A percentile compares a stretch with the other conserved stretches of the same genome.
These are phyloP conservation scores for Caenorhabditis sp. DNA, from an alignment of 2,888 invertebrate genomes.

Conservation along the genomic window DNA sequence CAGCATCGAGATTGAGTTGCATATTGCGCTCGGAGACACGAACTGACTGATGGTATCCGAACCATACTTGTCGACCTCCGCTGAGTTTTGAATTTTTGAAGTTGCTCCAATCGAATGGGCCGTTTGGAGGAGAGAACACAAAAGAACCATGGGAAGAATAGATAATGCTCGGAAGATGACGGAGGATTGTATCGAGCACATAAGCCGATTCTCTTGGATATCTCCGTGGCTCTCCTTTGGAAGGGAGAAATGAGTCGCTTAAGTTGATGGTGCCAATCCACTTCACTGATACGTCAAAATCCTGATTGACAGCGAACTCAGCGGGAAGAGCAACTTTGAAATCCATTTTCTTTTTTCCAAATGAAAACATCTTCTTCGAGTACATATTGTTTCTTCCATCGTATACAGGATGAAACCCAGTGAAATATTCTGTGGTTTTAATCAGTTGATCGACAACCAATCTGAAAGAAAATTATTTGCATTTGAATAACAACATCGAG, in stretches of 20 bases:
- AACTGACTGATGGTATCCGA: slow-evolving; percentile 99
- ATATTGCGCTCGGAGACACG: slow-evolving; percentile 99
- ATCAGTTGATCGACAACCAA: neutral
- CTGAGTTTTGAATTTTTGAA: slow-evolving; percentile 89
- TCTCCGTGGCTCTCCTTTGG: no score
- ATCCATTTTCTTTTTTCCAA: slow-evolving; percentile 94
- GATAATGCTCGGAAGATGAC: slow-evolving; percentile 98
- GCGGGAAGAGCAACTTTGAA: slow-evolving; percentile 87
- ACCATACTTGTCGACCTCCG: slow-evolving; percentile 89
- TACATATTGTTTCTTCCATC: slow-evolving; percentile 98
- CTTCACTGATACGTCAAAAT: no score
- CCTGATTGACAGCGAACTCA: slow-evolving; percentile 86
- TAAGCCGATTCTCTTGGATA: slow-evolving; percentile 92
- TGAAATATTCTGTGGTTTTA: slow-evolving; percentile 56
- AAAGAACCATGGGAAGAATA: slow-evolving; percentile 99
- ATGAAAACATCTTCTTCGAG: slow-evolving; percentile 96
- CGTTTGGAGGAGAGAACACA: slow-evolving; percentile 94
- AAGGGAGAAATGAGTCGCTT: slow-evolving; percentile 87
- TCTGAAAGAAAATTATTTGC: neutral
- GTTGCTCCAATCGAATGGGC: slow-evolving; percentile 39
- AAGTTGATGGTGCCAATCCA: slow-evolving; percentile 83
- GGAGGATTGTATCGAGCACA: slow-evolving; percentile 98
- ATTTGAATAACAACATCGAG: neutral
- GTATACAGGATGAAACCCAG: slow-evolving; percentile 89
- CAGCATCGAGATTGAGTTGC: slow-evolving; percentile 97